Conservation (phyloP, 1,140 invertebrate genomes). For the Brachionus angularis region DNA sequence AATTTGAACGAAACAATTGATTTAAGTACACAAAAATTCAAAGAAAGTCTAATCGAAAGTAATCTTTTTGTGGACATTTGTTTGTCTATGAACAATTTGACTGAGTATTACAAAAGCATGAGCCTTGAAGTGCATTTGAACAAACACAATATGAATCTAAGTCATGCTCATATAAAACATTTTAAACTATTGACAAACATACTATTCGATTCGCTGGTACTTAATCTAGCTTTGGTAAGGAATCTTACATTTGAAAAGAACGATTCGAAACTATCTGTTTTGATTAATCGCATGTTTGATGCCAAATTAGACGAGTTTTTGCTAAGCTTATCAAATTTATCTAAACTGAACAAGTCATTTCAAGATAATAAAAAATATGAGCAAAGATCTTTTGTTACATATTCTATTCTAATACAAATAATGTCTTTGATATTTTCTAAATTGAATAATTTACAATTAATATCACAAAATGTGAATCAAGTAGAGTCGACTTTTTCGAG, state of each 20-base stretch:
- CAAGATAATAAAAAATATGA: conserved; percentile 23
- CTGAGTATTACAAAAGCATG: not conserved
- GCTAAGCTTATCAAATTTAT: not conserved
- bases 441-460: too few species aligned
- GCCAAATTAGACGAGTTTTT: not conserved
- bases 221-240: not conserved
- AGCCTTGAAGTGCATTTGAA: too few species aligned
- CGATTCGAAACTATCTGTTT: not conserved
- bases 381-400: conserved; percentile 1
- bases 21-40: too few species aligned
- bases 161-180: not conserved
- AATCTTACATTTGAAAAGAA: not conserved
- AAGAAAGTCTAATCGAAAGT: not conserved
- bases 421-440: conserved; percentile 13
- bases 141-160: too few species aligned
- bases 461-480: too few species aligned
- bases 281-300: not conserved
- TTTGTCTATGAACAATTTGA: too few species aligned
- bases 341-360: not conserved
- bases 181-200: conserved; percentile 22
- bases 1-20: too few species aligned
- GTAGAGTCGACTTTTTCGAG: not conserved
- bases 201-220: conserved; percentile 4
- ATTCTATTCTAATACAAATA: conserved; percentile 9
- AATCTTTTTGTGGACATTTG: not conserved